Conservation (phyloP, 1,140 invertebrate species). For the Aphidius ervi region DNA sequence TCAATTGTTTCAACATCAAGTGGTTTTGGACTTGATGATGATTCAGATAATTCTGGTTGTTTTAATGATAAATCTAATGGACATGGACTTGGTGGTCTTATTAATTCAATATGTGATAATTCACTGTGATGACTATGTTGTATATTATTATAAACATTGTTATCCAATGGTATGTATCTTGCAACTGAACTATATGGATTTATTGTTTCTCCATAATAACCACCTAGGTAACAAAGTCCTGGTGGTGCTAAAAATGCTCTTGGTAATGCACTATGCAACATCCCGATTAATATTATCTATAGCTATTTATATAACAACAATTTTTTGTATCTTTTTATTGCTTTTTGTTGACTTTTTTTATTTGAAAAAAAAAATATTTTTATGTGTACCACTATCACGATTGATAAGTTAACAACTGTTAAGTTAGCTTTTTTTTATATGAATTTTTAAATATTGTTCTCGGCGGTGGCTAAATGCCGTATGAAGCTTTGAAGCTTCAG, state of each 20-base stretch:
- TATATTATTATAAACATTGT: slow-evolving; percentile 26
- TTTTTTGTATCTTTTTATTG: neutral
- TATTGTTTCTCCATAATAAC: slow-evolving; percentile 41
- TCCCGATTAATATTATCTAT: slow-evolving; percentile 18
- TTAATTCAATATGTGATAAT: slow-evolving; percentile 24
- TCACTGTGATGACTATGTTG: slow-evolving; percentile 26
- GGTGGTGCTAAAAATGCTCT: slow-evolving; percentile 42
- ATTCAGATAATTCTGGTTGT: neutral
- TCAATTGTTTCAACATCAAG: slow-evolving; percentile 38
- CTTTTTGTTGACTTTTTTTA: neutral
- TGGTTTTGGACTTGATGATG: slow-evolving; percentile 26
- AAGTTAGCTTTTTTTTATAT: neutral
- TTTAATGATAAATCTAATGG: slow-evolving; percentile 54
- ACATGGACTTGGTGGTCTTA: slow-evolving; percentile 33
- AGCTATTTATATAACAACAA: neutral
- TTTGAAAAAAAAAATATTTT: neutral
- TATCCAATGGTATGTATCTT: slow-evolving; percentile 36
- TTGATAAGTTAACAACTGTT: no score
- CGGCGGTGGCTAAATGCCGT: slow-evolving; percentile 47
- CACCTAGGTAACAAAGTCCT: slow-evolving; percentile 40
- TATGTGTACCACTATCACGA: no score
- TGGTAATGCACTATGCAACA: slow-evolving; percentile 49
- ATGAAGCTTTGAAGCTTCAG: slow-evolving; percentile 32
- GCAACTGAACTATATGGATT: slow-evolving; percentile 29
- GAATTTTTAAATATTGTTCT: neutral